Evolutionary conservation across 2,888 invertebrate species (phyloP), one percentile per base, ranked within the genome.

Genomic region (Urechis unicinctus): DNA sequence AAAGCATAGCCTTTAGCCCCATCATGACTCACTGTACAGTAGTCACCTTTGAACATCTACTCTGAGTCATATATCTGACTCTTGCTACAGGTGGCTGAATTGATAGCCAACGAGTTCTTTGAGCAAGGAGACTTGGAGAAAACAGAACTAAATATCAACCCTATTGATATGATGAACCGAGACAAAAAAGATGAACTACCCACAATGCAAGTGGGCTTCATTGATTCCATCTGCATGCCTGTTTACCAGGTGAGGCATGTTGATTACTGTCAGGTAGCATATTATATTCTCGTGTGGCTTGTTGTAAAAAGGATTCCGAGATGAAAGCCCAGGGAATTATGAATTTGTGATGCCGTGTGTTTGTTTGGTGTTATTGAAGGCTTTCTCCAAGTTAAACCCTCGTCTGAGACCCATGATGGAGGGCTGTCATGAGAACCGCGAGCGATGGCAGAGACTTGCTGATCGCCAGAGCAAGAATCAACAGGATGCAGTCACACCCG

Each of bases 201-300:
- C 24, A 59, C 61, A 29, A 71, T 75, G 70, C 75, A 75, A 65
- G 73, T 95, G 61, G 88, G 88, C 68, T 95, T 94, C 78, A 94
- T 95, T 63, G 93, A 95, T 79, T 88, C 91, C 47, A 72, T 76
- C 29, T 76, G 75, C 61, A 61, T 76, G 64, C 75, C 75, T 30
- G 69, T 76, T 1, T 76, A 76, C 60, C 60, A 72, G 65, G 75
- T 75, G 31, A 21, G 36, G 9, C 29, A 50, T 17, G 36, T 21
- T 17, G n/a, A n/a, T n/a, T n/a, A n/a, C n/a, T n/a, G n/a, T n/a
- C n/a, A n/a, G n/a, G n/a, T n/a, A n/a, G n/a, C n/a, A 36, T 13
- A 36, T 36, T 36, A 36, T 6, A 13, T 36, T 6, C 36, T 36
- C 36, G 13, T 36, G 25, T 28, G 48, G 48, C 29, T 22, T 48